phyloP scores from a whole-genome alignment of 2,797 vertebrate genomes.

The Gila robusta region DNA sequence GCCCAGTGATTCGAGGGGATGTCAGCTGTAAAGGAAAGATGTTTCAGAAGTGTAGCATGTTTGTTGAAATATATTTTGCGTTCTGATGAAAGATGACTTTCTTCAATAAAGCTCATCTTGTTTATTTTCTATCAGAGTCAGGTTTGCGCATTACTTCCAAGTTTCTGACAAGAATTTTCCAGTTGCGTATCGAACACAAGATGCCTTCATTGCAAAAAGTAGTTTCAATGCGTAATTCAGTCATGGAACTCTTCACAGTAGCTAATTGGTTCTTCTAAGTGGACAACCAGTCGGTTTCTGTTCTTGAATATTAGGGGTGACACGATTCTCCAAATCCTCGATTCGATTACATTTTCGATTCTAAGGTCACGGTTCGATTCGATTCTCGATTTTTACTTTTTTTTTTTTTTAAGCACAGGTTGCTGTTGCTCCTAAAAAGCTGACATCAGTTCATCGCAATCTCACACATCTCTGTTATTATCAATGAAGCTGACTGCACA shows the following conservation, averaged over 20 bases:
- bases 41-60: not conserved
- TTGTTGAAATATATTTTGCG: not conserved
- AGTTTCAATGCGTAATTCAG: not conserved
- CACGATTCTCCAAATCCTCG: too few relatives aligned
- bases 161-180: not conserved
- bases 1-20: not conserved
- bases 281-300: not conserved
- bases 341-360: too few relatives aligned
- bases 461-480: too few relatives aligned
- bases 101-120: not conserved
- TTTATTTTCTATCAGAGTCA: not conserved
- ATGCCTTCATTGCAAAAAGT: not conserved
- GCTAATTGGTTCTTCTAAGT: not conserved
- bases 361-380: too few relatives aligned
- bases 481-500: too few relatives aligned
- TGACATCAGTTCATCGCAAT: too few relatives aligned
- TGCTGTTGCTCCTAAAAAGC: too few relatives aligned
- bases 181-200: not conserved
- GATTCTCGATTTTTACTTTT: too few relatives aligned
- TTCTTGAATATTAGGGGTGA: not conserved
- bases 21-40: not conserved
- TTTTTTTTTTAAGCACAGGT: too few relatives aligned
- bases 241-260: not conserved
- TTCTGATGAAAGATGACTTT: not conserved
- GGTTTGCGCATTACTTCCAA: not conserved